Base-by-base conservation (phyloP, 2,797 vertebrate genomes). In the Nasua narica region DNA sequence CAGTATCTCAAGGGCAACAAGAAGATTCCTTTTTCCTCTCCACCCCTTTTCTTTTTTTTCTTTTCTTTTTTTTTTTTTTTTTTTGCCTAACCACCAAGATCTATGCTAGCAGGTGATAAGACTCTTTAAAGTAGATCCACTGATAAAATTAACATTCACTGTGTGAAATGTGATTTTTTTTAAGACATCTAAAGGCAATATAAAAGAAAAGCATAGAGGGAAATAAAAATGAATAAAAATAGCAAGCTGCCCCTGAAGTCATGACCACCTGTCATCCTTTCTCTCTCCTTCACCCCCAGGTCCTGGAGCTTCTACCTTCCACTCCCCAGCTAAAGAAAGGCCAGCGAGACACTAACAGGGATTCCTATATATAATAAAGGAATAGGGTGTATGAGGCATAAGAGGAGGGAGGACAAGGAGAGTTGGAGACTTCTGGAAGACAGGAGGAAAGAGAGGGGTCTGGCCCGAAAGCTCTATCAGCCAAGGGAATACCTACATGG, bases 121-220 rank as follows among this genome's bases (percentile, higher is more conserved):
- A 90, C 35, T 81, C 35, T 86, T 85, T 48, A 70, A 93, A 93
- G 62, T 37, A 94, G 32, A 69, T 54, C 7, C 48, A 90, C 32
- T 81, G 32, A 94, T 72, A 76, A 97, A 62, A 87, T 87, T 77
- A 94, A 81, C 48, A 79, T 43, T 50, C 58, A 85, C 8, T 32
- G 35, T 54, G 16, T 86, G 25, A 89, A 89, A 83, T 69, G 10
- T 79, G 37, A 15, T 40, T 37, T 65, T 65, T 82, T 70, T 92
- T 48, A 27, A 7, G 3, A 21, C 46, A 48, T 87, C 25, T 35
- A 18, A 29, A 77, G 46, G 16, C 43, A 67, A 65, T 50, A 65
- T 37, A 86, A 81, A 92, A 89, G 46, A 54, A 94, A 74, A 91
- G 15, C 46, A 56, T 46, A 32, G 58, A 43, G 27, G 48, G 23